These are phyloP conservation scores for Cyclina sinensis DNA, from an alignment of 1,140 invertebrate species.

Conservation along the genomic window DNA sequence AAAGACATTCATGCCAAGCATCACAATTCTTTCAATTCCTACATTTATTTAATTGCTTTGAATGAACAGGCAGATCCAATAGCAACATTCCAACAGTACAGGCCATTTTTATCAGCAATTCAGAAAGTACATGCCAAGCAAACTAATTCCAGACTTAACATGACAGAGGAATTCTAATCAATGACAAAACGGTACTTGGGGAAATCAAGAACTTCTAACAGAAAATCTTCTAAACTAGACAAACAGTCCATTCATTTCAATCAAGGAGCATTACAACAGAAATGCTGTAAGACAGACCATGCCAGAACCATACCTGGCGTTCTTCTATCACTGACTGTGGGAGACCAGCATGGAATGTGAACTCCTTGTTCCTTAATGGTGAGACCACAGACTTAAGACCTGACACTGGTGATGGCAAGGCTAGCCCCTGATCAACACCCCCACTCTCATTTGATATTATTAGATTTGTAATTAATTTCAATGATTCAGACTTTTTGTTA, in stretches of 20 bases:
- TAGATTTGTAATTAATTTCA: constrained; percentile 12
- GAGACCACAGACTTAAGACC: constrained; percentile 53
- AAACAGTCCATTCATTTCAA: neutral
- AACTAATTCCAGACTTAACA: neutral
- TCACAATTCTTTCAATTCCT: no score
- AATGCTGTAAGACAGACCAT: constrained; percentile 15
- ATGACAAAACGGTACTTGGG: neutral
- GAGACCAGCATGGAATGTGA: constrained; percentile 47
- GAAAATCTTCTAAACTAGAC: constrained; percentile 1
- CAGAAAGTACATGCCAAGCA: neutral
- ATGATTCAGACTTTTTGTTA: neutral
- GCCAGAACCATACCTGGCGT: constrained; percentile 54
- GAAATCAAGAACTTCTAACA: neutral
- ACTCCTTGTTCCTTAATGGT: constrained; percentile 48
- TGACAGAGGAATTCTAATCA: neutral
- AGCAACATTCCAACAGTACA: neutral
- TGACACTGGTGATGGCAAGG: constrained; percentile 21
- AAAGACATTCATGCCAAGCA: no score
- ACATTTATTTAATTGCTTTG: no score
- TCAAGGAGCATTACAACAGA: neutral
- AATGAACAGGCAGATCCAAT: neutral
- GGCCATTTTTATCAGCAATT: neutral
- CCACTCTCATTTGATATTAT: constrained; percentile 1
- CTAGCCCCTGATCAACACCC: constrained; percentile 26
- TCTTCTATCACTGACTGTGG: constrained; percentile 36